phyloP scores from a whole-genome alignment of 2,888 invertebrate species.

The Epinotia ramella region DNA sequence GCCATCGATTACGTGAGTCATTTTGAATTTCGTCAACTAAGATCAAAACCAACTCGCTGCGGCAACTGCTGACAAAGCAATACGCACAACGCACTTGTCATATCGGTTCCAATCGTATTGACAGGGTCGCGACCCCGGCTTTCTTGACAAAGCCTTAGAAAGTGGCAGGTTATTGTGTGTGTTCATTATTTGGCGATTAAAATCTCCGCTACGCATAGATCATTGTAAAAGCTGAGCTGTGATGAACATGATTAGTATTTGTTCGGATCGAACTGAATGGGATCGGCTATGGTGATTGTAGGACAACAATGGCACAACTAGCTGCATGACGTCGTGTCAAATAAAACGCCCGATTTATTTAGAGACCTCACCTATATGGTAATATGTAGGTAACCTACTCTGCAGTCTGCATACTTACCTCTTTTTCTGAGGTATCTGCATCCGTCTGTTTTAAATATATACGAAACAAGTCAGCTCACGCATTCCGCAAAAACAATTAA shows the following conservation, averaged over 20 bases:
- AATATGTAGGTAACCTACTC: no score
- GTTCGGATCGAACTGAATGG: conserved; percentile 11
- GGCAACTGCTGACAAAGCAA: conserved; percentile 4
- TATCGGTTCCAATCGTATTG: conserved; percentile 11
- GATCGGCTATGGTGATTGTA: conserved; percentile 18
- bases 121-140: conserved; percentile 22
- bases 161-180: conserved; percentile 31
- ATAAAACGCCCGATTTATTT: not conserved
- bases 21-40: conserved; percentile 8
- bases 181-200: conserved; percentile 32
- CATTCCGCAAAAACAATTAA: no score
- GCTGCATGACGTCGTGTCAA: conserved; percentile 3
- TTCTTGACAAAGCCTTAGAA: conserved; percentile 32
- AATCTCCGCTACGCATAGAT: conserved; percentile 16
- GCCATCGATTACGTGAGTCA: not conserved
- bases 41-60: conserved; percentile 2
- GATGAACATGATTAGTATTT: conserved; percentile 35
- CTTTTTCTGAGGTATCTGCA: no score
- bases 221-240: conserved; percentile 19
- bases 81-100: conserved; percentile 17
- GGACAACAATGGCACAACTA: conserved; percentile 8
- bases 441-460: no score
- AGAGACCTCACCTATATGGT: not conserved
- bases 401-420: no score
- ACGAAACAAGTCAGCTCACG: no score